Percentiles rank a stretch among this genome's conserved stretches.
phyloP scores from a whole-genome alignment of 2,797 vertebrate species.

The Phoebastria nigripes region DNA sequence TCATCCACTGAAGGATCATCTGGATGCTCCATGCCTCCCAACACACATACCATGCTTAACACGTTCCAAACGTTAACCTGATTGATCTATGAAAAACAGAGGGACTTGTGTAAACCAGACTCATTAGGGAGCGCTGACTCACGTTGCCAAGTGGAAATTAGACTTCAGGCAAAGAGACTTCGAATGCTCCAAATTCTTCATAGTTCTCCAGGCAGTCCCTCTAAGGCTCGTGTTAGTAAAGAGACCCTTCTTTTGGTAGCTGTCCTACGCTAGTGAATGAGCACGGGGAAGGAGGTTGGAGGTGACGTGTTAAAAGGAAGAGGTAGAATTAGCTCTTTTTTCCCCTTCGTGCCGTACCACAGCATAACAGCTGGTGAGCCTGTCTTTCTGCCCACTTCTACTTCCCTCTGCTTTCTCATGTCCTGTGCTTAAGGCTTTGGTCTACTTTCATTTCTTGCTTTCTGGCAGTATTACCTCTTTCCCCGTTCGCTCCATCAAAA shows the following conservation, averaged over 20 bases:
- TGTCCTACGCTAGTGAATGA: background rate
- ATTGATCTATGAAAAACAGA: background rate
- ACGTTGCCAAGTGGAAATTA: background rate
- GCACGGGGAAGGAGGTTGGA: background rate
- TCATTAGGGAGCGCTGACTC: background rate
- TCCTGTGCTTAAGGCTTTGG: background rate
- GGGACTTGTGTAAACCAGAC: background rate
- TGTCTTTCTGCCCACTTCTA: background rate
- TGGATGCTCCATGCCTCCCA: background rate
- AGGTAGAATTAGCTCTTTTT: background rate
- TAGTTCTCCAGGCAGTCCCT: background rate
- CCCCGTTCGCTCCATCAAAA: background rate
- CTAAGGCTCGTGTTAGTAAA: background rate
- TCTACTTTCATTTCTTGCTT: background rate
- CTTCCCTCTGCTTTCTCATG: background rate
- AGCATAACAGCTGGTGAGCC: background rate
- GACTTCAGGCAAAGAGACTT: background rate
- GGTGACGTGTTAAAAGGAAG: background rate
- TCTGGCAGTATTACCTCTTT: background rate
- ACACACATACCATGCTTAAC: fast-evolving
- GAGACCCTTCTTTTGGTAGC: background rate
- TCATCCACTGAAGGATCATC: background rate
- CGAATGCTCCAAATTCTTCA: background rate
- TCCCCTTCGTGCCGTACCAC: fast-evolving
- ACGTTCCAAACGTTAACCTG: fast-evolving